Percentiles rank a stretch among this genome's conserved stretches.
These are phyloP conservation scores for Tylochromis polylepis DNA, from an alignment of 2,113 vertebrate genomes.

Conservation along the genomic window DNA sequence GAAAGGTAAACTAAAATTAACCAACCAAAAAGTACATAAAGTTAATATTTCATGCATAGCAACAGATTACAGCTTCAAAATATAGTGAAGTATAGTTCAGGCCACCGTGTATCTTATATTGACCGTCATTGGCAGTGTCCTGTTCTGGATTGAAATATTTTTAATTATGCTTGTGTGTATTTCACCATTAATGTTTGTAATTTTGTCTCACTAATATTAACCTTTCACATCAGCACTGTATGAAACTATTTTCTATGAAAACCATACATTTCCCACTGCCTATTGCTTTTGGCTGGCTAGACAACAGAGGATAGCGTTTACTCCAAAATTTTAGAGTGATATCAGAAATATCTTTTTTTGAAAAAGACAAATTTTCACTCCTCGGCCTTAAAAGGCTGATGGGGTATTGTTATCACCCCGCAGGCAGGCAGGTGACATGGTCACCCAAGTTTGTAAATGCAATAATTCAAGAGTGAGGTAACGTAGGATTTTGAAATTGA, in stretches of 20 bases:
- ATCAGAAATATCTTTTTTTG: neutral
- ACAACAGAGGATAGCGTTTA: neutral
- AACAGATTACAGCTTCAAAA: neutral
- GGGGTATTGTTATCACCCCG: no score
- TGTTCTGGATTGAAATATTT: neutral
- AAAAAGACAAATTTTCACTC: neutral
- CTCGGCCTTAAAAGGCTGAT: neutral
- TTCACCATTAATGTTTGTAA: neutral
- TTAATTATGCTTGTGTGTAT: neutral
- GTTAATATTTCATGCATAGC: neutral
- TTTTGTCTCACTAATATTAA: neutral
- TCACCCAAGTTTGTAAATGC: no score
- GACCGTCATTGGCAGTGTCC: neutral
- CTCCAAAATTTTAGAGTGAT: neutral
- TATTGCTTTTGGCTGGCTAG: neutral
- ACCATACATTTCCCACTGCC: neutral
- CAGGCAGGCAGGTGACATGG: no score
- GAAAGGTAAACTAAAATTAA: neutral
- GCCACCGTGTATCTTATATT: fast-evolving
- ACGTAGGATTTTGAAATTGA: neutral
- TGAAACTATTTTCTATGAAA: neutral
- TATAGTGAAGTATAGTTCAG: neutral
- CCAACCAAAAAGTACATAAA: neutral
- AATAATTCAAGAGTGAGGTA: no score
- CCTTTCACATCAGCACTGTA: neutral